Percentiles rank a stretch among this genome's conserved stretches.
These are phyloP conservation scores for Trichopria drosophilae DNA, from an alignment of 2,888 invertebrate genomes.

Conservation along the genomic window DNA sequence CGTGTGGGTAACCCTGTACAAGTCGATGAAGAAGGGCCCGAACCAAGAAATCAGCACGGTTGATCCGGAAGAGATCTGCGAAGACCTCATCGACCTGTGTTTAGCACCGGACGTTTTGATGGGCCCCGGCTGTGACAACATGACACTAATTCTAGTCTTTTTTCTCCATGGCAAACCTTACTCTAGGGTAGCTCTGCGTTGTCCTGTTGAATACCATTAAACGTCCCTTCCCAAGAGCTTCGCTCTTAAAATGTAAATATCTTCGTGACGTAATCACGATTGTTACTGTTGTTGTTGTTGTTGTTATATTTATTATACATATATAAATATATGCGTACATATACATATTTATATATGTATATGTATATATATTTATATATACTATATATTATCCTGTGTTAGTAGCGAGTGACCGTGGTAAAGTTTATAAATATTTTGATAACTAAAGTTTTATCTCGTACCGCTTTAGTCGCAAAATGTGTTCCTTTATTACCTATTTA, in stretches of 20 bases:
- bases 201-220: no score
- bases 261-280: no score
- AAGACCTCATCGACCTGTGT: slow-evolving; percentile 91
- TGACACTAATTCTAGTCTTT: slow-evolving; percentile 93
- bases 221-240: no score
- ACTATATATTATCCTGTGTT: slow-evolving; percentile 37
- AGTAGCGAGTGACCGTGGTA: slow-evolving; percentile 37
- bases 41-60: slow-evolving; percentile 69
- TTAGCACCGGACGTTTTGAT: slow-evolving; percentile 96
- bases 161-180: slow-evolving; percentile 67
- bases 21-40: slow-evolving; percentile 32
- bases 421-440: slow-evolving; percentile 47
- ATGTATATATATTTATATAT: slow-evolving; percentile 24
- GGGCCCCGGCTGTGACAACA: slow-evolving; percentile 98
- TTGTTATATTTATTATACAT: not conserved
- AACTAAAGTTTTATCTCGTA: slow-evolving; percentile 30
- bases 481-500: slow-evolving; percentile 25
- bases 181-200: slow-evolving; percentile 55
- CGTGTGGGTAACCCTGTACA: slow-evolving; percentile 75
- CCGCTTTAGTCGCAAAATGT: not conserved
- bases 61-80: slow-evolving; percentile 94
- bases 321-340: not conserved
- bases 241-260: no score
- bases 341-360: not conserved
- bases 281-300: no score